These are phyloP conservation scores for Gymnothorax reevesii DNA, from an alignment of 2,797 vertebrate species.

Conservation along the genomic window DNA sequence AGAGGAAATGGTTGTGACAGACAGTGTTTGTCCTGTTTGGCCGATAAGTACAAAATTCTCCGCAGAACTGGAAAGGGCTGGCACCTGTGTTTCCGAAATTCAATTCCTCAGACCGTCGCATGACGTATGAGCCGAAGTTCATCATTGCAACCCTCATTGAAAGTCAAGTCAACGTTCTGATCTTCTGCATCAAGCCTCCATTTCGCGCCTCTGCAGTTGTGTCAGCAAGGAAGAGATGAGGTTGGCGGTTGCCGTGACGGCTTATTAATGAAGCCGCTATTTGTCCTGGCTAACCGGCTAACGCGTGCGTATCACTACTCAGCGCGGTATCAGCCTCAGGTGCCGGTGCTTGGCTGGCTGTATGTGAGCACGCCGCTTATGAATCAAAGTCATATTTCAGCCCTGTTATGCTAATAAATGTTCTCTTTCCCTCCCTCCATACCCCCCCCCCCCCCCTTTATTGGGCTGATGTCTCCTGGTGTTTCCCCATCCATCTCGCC, in stretches of 20 bases:
- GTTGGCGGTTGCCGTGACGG: background rate
- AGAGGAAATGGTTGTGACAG: too few species aligned
- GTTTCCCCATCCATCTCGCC: background rate
- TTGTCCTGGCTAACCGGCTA: background rate
- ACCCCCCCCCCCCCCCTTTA: background rate
- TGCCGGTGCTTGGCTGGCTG: background rate
- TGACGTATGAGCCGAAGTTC: background rate
- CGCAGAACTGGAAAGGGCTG: too few species aligned
- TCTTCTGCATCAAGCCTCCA: background rate
- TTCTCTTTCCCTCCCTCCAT: background rate
- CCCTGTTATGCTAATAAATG: background rate
- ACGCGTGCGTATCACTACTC: background rate
- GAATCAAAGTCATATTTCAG: background rate
- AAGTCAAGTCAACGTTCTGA: background rate
- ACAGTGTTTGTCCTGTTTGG: background rate
- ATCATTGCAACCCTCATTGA: background rate
- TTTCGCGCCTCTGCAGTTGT: background rate
- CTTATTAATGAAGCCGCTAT: background rate
- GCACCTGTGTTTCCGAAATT: too few species aligned
- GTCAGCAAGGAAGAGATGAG: background rate
- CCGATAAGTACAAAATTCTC: too few species aligned
- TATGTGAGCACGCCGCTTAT: background rate
- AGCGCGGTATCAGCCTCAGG: background rate
- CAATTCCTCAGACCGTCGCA: too few species aligned
- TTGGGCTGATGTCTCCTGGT: background rate